These are phyloP conservation scores for Masnerella sp. DNA, from an alignment of 2,888 invertebrate genomes.

Conservation along the genomic window DNA sequence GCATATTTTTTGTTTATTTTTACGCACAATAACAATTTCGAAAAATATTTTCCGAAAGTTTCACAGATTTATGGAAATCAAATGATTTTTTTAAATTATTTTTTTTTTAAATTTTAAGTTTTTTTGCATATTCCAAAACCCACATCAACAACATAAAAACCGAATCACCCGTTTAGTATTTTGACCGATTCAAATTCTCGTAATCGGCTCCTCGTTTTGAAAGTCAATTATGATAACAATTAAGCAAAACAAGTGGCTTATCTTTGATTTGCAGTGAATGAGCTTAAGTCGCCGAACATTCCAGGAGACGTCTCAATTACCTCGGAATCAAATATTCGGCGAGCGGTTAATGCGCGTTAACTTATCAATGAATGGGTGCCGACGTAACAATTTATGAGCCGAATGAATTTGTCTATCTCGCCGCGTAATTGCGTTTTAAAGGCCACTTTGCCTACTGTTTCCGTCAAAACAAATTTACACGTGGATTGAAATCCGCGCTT, in stretches of 20 bases:
- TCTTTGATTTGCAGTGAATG: slow-evolving; percentile 20
- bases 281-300: slow-evolving; percentile 1
- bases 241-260: slow-evolving; percentile 38
- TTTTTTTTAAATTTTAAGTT: too few species aligned
- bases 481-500: slow-evolving; percentile 4
- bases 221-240: slow-evolving; percentile 19
- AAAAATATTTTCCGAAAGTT: too few species aligned
- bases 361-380: slow-evolving; percentile 17
- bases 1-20: too few species aligned
- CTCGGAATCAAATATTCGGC: slow-evolving; percentile 32
- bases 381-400: slow-evolving; percentile 12
- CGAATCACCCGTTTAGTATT: background rate
- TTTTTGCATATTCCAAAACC: too few species aligned
- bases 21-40: too few species aligned
- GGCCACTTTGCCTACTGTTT: slow-evolving; percentile 3
- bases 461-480: background rate
- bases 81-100: too few species aligned
- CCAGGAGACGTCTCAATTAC: slow-evolving; percentile 41
- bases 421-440: slow-evolving; percentile 1
- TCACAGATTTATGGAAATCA: too few species aligned
- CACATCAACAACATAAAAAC: too few species aligned
- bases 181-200: background rate
- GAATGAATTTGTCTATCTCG: slow-evolving; percentile 18
- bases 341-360: slow-evolving; percentile 13
- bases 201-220: slow-evolving; percentile 15